Base-by-base conservation (phyloP, 1,140 invertebrate genomes). In the Prorops nasuta region DNA sequence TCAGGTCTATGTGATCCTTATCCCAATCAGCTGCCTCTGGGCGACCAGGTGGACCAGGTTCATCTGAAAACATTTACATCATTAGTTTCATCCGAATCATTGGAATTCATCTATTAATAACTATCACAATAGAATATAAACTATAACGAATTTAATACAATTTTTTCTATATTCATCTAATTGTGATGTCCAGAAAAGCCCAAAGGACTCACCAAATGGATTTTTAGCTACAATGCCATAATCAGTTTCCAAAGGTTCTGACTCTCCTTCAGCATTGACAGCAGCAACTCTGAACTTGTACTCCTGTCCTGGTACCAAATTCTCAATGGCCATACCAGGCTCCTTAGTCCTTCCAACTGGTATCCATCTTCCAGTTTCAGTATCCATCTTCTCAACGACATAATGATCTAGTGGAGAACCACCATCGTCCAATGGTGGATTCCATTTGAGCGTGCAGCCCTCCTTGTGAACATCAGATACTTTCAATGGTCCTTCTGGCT, bases 281-380 rank as follows among this genome's bases (percentile, higher is more conserved):
- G 96, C 96, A 12, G 87, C 84, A 0, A 98, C 94, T 36, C 96
- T 83, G 84, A 98, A 98, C 78, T 96, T 95, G 76, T 98, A 98
- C 72, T 97, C 93, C 62, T 98, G 92, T 34, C 83, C 94, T 20
- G 92, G 92, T 40, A 90, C 87, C 35, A 94, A 73, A 71, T 92
- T 94, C 54, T 87, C 86, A 2, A 94, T 80, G 58, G 90, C 90
- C 51, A 92, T 87, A 59, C 89, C 91, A 0, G 92, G 87, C 49
- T 94, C 91, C 61, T 89, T 89, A 4, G 84, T 73, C 3, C 86
- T 80, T 56, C 89, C 89, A 45, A 87, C 87, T 1, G 90, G 89
- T 32, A 94, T 79, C 91, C 92, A 95, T 39, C 91, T 82, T 2
- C 91, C 89, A 2, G 86, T 88, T 49, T 91, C 88, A 0, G 84